These are phyloP conservation scores for Perognathus longimembris DNA, from an alignment of 2,113 vertebrate species.

Conservation along the genomic window DNA sequence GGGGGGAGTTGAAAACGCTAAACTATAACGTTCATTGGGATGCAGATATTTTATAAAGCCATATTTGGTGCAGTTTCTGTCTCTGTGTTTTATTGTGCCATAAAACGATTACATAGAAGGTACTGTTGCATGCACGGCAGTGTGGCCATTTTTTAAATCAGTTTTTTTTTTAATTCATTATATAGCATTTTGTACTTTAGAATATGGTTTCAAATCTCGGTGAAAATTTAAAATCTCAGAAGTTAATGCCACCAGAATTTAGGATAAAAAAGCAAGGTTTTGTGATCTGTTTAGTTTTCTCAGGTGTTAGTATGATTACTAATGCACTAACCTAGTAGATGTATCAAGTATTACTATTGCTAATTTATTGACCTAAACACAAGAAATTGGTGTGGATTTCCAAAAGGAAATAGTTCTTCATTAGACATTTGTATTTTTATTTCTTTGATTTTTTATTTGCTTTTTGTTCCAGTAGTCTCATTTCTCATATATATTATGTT, in stretches of 20 bases:
- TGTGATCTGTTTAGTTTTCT: not conserved
- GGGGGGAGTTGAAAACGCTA: not conserved
- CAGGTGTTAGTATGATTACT: not conserved
- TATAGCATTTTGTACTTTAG: not conserved
- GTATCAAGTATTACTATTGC: too few species aligned
- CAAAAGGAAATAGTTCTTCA: not conserved
- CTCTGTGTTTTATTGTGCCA: not conserved
- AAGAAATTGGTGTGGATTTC: not conserved
- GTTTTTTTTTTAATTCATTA: not conserved
- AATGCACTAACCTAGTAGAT: not conserved
- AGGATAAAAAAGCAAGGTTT: not conserved
- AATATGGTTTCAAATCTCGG: not conserved
- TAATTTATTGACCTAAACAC: not conserved
- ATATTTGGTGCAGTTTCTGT: not conserved
- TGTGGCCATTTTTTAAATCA: not conserved
- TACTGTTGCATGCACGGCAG: not conserved
- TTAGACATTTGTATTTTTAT: not conserved
- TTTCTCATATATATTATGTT: too few species aligned
- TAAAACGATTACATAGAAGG: not conserved
- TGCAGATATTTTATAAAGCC: not conserved
- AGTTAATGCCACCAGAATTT: conserved; percentile 8
- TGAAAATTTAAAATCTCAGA: not conserved
- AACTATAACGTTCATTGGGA: not conserved
- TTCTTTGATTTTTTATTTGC: too few species aligned
- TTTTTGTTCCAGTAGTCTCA: too few species aligned